These are phyloP conservation scores for Silurus glanis DNA, from an alignment of 2,113 vertebrate genomes.

Conservation along the genomic window DNA sequence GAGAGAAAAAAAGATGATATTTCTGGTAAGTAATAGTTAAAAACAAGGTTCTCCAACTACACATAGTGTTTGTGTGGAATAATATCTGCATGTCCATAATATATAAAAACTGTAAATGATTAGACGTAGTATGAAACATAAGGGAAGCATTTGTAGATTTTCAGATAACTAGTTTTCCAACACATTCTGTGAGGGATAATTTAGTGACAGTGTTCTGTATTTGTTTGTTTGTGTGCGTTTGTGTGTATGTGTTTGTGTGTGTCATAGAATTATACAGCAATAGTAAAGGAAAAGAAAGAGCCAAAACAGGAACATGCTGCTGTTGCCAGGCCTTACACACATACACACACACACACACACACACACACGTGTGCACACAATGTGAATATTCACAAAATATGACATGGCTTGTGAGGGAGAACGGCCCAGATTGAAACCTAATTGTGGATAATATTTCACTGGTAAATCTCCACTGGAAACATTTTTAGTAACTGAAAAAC, in stretches of 20 bases:
- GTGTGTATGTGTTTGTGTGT: constrained; percentile 9
- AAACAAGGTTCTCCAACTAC: background rate
- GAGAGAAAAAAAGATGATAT: constrained; percentile 4
- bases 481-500: background rate
- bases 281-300: constrained; percentile 5
- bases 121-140: background rate
- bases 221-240: background rate
- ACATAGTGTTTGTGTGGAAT: background rate
- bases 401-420: constrained; percentile 12
- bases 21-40: constrained; percentile 21
- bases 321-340: background rate
- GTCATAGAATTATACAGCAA: constrained; percentile 7
- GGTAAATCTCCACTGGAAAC: background rate
- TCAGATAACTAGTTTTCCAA: background rate
- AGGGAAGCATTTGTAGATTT: background rate
- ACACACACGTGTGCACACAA: background rate
- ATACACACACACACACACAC: too few species aligned
- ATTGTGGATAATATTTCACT: background rate
- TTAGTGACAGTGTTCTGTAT: background rate
- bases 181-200: background rate
- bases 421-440: constrained; percentile 10
- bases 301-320: background rate
- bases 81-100: background rate
- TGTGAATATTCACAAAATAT: constrained; percentile 4
- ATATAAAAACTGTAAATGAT: background rate